Evolutionary conservation across 2,888 invertebrate species (phyloP).

Genomic region (Serripes groenlandicus): DNA sequence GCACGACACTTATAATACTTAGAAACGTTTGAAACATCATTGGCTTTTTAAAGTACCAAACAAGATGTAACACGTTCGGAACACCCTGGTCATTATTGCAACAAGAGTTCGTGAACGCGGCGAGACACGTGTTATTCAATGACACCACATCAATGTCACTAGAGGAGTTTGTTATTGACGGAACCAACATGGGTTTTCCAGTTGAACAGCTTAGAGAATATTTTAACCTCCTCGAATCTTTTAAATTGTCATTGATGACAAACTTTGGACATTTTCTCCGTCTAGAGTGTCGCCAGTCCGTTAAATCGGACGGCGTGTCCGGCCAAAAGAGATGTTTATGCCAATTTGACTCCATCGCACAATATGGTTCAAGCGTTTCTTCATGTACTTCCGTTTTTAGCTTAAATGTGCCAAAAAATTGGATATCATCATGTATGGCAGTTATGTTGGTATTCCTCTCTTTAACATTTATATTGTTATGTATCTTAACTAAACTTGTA

Average conservation of each 20-base stretch:
- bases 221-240: background rate
- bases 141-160: slow-evolving; percentile 14
- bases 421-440: background rate
- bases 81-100: slow-evolving; percentile 37
- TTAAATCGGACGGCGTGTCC: background rate
- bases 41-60: slow-evolving; percentile 50
- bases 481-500: too few species aligned
- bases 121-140: slow-evolving; percentile 40
- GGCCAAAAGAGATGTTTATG: slow-evolving; percentile 8
- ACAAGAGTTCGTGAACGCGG: slow-evolving; percentile 42
- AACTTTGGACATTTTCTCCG: slow-evolving; percentile 5
- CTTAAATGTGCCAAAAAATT: background rate
- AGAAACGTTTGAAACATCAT: slow-evolving; percentile 50
- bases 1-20: slow-evolving; percentile 56
- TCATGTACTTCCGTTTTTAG: background rate
- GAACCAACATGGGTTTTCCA: background rate
- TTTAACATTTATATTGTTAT: too few species aligned
- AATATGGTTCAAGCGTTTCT: background rate
- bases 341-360: background rate
- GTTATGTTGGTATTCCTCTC: too few species aligned
- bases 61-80: slow-evolving; percentile 61
- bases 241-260: background rate
- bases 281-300: slow-evolving; percentile 8
- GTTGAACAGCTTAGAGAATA: background rate
- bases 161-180: background rate